Percentiles rank a stretch among this genome's conserved stretches.
phyloP scores from a whole-genome alignment of 2,113 vertebrate genomes.

The Micromys minutus region DNA sequence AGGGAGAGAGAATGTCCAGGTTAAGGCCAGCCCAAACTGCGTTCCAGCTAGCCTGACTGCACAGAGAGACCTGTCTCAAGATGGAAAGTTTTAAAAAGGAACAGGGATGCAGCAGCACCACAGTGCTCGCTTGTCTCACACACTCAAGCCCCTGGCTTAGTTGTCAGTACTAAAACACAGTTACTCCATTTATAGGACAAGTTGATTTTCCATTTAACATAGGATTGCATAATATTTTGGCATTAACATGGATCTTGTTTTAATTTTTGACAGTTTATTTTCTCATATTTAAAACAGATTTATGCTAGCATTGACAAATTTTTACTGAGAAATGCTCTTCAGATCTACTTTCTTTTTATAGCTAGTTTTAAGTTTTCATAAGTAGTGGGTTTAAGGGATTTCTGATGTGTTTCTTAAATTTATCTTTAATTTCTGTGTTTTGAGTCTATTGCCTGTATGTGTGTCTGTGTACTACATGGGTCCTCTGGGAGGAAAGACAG shows the following conservation, averaged over 20 bases:
- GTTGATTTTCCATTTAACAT: slow-evolving; percentile 31
- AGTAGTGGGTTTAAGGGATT: not conserved
- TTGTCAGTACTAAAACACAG: not conserved
- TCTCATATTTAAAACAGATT: slow-evolving; percentile 24
- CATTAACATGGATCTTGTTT: not conserved
- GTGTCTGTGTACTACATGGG: not conserved
- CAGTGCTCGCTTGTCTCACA: not conserved
- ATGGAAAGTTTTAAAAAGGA: not conserved
- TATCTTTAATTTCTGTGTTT: not conserved
- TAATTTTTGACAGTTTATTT: not conserved
- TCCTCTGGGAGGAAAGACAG: not conserved
- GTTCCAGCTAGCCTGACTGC: not conserved
- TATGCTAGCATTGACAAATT: slow-evolving; percentile 32
- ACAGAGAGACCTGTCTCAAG: not conserved
- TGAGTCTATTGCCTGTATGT: not conserved
- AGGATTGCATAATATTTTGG: slow-evolving; percentile 42
- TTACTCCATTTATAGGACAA: slow-evolving; percentile 22
- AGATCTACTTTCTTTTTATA: not conserved
- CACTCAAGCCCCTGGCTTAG: not conserved
- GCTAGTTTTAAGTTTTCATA: not conserved
- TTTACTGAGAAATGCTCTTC: slow-evolving; percentile 55
- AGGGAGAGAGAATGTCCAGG: not conserved
- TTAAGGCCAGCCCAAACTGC: not conserved
- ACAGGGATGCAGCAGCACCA: not conserved
- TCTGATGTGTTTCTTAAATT: not conserved